Evolutionary conservation across 2,888 invertebrate genomes (phyloP).

Genomic region (Leptinotarsa rubiginosa): DNA sequence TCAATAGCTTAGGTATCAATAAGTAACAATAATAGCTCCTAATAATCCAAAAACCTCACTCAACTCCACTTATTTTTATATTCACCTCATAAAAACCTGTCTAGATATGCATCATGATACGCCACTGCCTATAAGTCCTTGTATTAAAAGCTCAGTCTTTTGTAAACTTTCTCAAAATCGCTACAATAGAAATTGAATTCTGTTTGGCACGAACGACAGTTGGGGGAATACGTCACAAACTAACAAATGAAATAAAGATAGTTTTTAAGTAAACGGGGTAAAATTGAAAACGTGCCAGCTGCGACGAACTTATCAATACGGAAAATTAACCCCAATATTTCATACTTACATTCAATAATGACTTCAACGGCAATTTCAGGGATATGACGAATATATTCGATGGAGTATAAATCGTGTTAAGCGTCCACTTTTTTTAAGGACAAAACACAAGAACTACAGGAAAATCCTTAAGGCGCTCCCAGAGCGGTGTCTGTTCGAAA

Average conservation of each 20-base stretch:
- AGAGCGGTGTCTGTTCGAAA: too few relatives aligned
- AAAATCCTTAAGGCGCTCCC: too few relatives aligned
- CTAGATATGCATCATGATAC: slow-evolving; percentile 6
- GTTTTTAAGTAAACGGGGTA: slow-evolving; percentile 58
- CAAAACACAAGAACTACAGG: too few relatives aligned
- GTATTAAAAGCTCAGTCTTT: slow-evolving; percentile 54
- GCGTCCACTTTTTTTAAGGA: too few relatives aligned
- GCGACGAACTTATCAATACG: slow-evolving; percentile 29
- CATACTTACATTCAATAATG: slow-evolving; percentile 24
- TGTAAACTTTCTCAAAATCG: slow-evolving; percentile 55
- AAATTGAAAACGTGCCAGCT: slow-evolving; percentile 54
- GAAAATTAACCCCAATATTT: slow-evolving; percentile 37
- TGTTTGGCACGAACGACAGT: slow-evolving; percentile 27
- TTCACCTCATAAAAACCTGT: too few relatives aligned
- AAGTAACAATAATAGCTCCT: too few relatives aligned
- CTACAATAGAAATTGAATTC: slow-evolving; percentile 56
- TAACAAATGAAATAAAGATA: slow-evolving; percentile 57
- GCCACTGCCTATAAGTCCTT: slow-evolving; percentile 29
- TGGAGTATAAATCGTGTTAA: too few relatives aligned
- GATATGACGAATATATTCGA: too few relatives aligned
- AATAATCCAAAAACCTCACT: too few relatives aligned
- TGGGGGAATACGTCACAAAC: slow-evolving; percentile 55
- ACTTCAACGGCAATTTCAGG: neutral
- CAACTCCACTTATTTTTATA: too few relatives aligned
- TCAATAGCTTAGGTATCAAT: too few relatives aligned